Evolutionary conservation across 2,797 vertebrate species (phyloP).

Genomic region (Parauchenoglanis ngamensis): DNA sequence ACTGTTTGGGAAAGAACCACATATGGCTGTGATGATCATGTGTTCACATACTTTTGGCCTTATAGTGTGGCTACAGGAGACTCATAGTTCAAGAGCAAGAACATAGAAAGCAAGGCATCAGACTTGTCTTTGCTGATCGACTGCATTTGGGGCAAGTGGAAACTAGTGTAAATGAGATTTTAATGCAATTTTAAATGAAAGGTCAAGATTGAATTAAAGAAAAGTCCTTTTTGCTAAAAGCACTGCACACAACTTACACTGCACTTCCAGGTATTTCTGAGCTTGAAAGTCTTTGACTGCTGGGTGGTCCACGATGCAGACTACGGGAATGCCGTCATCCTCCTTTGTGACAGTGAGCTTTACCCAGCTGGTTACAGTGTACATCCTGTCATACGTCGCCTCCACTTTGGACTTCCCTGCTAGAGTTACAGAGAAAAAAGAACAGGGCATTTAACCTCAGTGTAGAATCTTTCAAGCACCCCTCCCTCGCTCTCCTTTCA

Average conservation of each 20-base stretch:
- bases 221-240: background rate
- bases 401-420: slow-evolving; percentile 88
- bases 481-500: background rate
- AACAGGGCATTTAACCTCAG: background rate
- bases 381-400: slow-evolving; percentile 90
- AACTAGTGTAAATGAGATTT: background rate
- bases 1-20: background rate
- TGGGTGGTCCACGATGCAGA: slow-evolving; percentile 94
- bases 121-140: background rate
- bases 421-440: background rate
- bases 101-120: background rate
- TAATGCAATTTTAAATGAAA: background rate
- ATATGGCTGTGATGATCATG: background rate
- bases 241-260: slow-evolving; percentile 84
- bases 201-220: background rate
- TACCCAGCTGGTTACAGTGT: slow-evolving; percentile 91
- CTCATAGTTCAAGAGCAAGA: background rate
- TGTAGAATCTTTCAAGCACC: background rate
- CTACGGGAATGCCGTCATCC: slow-evolving; percentile 88
- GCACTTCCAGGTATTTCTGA: slow-evolving; percentile 92
- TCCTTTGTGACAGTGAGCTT: slow-evolving; percentile 86
- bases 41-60: background rate
- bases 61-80: background rate
- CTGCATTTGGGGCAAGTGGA: background rate
- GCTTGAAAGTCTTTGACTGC: slow-evolving; percentile 94